Conservation (phyloP, 2,888 invertebrate species). For the Xestia c-nigrum region DNA sequence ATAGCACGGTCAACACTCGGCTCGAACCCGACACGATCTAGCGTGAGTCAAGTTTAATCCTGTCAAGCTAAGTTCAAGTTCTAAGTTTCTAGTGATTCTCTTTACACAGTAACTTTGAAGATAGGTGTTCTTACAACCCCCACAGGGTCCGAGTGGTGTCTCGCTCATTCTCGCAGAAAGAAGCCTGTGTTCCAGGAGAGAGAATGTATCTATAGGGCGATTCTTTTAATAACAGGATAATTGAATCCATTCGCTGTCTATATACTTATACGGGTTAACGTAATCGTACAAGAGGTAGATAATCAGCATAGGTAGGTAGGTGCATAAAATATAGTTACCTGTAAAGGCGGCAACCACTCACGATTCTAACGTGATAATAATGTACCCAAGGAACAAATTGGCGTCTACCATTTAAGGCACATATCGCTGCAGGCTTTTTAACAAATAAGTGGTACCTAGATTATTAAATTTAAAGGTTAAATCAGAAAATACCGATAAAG, state of each 20-base stretch:
- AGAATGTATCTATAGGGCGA: neutral
- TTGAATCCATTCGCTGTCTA: slow-evolving; percentile 6
- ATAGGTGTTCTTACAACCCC: neutral
- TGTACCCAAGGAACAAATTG: slow-evolving; percentile 55
- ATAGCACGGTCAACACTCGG: too few relatives aligned
- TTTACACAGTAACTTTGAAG: neutral
- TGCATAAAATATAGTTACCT: slow-evolving; percentile 23
- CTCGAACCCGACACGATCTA: too few relatives aligned
- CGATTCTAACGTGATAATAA: slow-evolving; percentile 64
- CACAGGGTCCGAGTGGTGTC: neutral
- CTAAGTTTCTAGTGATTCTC: neutral
- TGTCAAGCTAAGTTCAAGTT: neutral
- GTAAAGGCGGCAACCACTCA: slow-evolving; percentile 40
- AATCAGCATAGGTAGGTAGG: slow-evolving; percentile 18
- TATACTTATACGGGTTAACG: slow-evolving; percentile 2
- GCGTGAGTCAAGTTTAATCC: too few relatives aligned
- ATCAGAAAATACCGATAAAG: slow-evolving; percentile 27
- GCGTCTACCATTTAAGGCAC: slow-evolving; percentile 49
- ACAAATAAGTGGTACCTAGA: slow-evolving; percentile 34
- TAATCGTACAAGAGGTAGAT: slow-evolving; percentile 10
- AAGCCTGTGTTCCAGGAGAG: too few relatives aligned
- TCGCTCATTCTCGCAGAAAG: neutral
- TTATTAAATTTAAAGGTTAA: slow-evolving; percentile 58
- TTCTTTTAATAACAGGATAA: neutral
- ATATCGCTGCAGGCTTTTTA: slow-evolving; percentile 57